A percentile compares a stretch with the other conserved stretches of the same genome.
These are phyloP conservation scores for Hyalella azteca DNA, from an alignment of 2,888 invertebrate genomes.

Conservation along the genomic window DNA sequence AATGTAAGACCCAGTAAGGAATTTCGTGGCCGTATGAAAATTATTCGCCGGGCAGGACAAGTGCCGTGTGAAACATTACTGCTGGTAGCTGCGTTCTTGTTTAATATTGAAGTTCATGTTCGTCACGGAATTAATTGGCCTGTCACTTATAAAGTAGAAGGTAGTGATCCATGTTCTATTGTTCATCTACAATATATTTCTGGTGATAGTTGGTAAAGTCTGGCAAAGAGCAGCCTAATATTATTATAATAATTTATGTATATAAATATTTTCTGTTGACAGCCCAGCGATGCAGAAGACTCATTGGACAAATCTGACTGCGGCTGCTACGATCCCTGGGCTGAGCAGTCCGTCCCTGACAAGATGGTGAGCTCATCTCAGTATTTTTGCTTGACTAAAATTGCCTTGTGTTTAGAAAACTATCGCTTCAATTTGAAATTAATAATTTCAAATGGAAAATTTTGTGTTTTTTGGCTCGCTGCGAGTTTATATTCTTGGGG, in stretches of 20 bases:
- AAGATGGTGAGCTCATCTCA: constrained; percentile 66
- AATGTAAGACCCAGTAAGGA: no score
- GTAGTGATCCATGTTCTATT: neutral
- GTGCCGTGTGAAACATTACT: neutral
- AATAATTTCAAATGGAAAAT: no score
- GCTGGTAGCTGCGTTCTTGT: neutral
- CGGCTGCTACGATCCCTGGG: constrained; percentile 51
- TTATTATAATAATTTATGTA: no score
- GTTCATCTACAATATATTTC: neutral
- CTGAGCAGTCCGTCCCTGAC: constrained; percentile 60
- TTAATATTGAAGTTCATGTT: neutral
- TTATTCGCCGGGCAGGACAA: neutral
- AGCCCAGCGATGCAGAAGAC: neutral
- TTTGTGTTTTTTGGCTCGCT: no score
- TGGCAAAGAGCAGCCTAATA: no score
- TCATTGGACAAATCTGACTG: neutral
- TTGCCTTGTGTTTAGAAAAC: no score
- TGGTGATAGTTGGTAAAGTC: neutral
- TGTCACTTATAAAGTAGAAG: neutral
- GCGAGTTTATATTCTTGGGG: no score
- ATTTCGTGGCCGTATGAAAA: neutral
- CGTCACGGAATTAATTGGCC: neutral
- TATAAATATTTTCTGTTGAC: no score
- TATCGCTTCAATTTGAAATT: no score
- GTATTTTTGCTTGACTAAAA: no score